phyloP scores from a whole-genome alignment of 2,113 vertebrate species.

The Saguinus midas region DNA sequence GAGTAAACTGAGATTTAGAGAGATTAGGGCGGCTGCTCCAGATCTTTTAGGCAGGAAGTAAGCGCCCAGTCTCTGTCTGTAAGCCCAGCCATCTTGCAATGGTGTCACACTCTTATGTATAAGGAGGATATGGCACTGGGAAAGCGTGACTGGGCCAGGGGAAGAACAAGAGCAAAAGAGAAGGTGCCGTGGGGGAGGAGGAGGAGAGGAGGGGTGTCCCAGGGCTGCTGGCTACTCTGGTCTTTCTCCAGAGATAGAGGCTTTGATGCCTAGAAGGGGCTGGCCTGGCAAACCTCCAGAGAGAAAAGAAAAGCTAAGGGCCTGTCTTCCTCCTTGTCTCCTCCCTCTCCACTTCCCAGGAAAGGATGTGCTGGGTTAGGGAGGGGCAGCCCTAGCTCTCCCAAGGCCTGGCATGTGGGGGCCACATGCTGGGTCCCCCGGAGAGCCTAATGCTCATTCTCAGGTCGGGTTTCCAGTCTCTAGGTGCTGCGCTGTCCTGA shows the following conservation, averaged over 20 bases:
- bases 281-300: background rate
- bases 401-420: background rate
- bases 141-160: background rate
- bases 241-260: background rate
- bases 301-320: slow-evolving; percentile 8
- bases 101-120: background rate
- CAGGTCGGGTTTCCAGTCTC: background rate
- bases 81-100: background rate
- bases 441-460: background rate
- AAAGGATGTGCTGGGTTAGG: background rate
- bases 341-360: background rate
- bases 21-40: background rate
- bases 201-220: background rate
- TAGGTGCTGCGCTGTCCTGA: slow-evolving; percentile 21
- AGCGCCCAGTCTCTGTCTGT: background rate
- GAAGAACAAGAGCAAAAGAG: background rate
- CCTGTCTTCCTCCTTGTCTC: background rate
- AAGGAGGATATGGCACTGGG: background rate
- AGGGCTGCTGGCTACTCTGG: background rate
- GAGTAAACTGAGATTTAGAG: slow-evolving; percentile 26
- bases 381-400: background rate
- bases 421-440: background rate
- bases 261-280: background rate
- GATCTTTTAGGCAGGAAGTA: background rate
- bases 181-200: background rate